A percentile compares a stretch with the other conserved stretches of the same genome.
These are phyloP conservation scores for Orthosia gothica DNA, from an alignment of 2,888 invertebrate genomes.

Conservation along the genomic window DNA sequence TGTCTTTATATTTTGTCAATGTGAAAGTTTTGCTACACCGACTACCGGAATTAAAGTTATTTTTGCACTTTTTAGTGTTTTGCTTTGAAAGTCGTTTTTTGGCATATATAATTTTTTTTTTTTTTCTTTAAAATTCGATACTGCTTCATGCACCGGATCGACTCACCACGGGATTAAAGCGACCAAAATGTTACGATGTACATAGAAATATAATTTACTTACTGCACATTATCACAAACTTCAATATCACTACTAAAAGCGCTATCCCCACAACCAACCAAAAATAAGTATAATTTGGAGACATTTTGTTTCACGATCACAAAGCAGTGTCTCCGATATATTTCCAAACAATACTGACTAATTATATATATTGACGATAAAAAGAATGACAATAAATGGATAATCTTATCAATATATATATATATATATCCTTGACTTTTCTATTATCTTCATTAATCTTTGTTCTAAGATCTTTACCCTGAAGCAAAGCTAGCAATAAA, in stretches of 20 bases:
- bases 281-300: constrained; percentile 10
- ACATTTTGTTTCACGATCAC: constrained; percentile 33
- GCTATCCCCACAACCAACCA: constrained; percentile 15
- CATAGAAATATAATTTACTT: constrained; percentile 18
- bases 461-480: constrained; percentile 18
- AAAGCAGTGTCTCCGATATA: background rate
- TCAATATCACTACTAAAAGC: constrained; percentile 31
- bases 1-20: background rate
- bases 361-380: constrained; percentile 41
- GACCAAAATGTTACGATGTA: no score
- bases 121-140: no score
- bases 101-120: no score
- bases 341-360: constrained; percentile 31
- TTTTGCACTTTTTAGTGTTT: no score
- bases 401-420: constrained; percentile 42
- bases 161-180: no score
- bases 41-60: no score
- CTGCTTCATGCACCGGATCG: no score
- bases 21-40: background rate
- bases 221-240: constrained; percentile 23
- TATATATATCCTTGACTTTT: constrained; percentile 35
- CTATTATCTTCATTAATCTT: constrained; percentile 17
- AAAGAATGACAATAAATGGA: constrained; percentile 19
- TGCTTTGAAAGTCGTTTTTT: no score
- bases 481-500: background rate